These are phyloP conservation scores for Eustalomyia histrio DNA, from an alignment of 2,888 invertebrate species.

Conservation along the genomic window DNA sequence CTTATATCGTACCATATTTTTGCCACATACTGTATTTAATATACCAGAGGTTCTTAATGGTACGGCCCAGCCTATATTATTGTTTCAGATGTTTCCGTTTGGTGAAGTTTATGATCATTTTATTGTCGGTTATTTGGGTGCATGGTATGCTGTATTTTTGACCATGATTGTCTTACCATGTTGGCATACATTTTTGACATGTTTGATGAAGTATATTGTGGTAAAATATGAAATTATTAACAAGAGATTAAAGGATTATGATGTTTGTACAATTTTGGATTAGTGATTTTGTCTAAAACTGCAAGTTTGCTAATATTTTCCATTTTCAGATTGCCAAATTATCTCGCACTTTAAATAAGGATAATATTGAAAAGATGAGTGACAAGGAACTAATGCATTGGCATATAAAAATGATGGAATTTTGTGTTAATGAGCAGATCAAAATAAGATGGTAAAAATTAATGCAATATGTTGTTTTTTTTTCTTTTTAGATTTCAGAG, in stretches of 20 bases:
- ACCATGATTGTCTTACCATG: conserved; percentile 71
- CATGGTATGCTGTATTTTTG: conserved; percentile 70
- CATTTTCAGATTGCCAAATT: conserved; percentile 26
- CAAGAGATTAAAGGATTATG: conserved; percentile 70
- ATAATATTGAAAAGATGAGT: neutral
- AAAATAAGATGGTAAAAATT: conserved; percentile 69
- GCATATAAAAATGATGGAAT: conserved; percentile 68
- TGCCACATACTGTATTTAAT: conserved; percentile 72
- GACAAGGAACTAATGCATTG: conserved; percentile 58
- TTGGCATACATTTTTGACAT: conserved; percentile 74
- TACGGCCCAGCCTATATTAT: conserved; percentile 70
- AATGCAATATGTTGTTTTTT: too few species aligned
- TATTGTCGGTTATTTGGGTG: conserved; percentile 69
- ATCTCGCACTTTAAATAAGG: neutral
- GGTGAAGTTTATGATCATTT: conserved; percentile 70
- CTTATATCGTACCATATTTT: conserved; percentile 69
- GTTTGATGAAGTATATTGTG: conserved; percentile 72
- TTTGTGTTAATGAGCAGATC: conserved; percentile 69
- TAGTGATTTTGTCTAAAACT: too few species aligned
- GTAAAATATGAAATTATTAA: conserved; percentile 71
- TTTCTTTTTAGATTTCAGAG: too few species aligned
- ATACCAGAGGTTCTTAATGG: conserved; percentile 64
- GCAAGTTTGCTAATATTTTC: neutral
- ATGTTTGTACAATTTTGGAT: conserved; percentile 67
- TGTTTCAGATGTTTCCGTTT: conserved; percentile 73